Percentiles rank a stretch among this genome's conserved stretches.
Conservation (phyloP, 2,113 vertebrate species). For the Malaclemys terrapin region DNA sequence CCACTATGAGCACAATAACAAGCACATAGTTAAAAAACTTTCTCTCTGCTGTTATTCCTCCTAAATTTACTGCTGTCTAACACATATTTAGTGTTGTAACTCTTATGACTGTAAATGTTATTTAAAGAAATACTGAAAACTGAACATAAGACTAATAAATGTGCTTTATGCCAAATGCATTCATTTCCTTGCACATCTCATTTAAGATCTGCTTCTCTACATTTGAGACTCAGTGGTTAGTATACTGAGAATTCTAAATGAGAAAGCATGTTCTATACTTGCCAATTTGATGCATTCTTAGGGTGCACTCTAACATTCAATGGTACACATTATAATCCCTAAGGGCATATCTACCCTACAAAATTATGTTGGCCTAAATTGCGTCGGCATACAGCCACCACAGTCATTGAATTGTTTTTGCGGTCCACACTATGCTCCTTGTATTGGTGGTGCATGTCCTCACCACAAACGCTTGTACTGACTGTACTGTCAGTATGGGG, state of each 20-base stretch:
- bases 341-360: not conserved
- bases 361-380: not conserved
- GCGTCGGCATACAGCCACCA: too few relatives aligned
- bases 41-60: not conserved
- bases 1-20: not conserved
- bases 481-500: not conserved
- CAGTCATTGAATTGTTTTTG: too few relatives aligned
- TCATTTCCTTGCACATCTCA: not conserved
- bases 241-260: not conserved
- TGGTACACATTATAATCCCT: not conserved
- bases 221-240: not conserved
- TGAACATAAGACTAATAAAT: not conserved
- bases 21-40: not conserved
- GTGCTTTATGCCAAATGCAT: not conserved
- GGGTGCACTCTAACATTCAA: not conserved
- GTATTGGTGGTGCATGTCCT: too few relatives aligned
- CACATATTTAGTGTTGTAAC: not conserved
- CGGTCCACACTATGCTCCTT: too few relatives aligned
- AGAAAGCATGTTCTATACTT: not conserved
- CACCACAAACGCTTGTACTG: too few relatives aligned
- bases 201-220: not conserved
- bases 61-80: not conserved
- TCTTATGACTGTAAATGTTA: not conserved
- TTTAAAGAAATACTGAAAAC: not conserved
- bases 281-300: not conserved